Conservation (phyloP, 2,797 vertebrate species). For the Halcyon badia region DNA sequence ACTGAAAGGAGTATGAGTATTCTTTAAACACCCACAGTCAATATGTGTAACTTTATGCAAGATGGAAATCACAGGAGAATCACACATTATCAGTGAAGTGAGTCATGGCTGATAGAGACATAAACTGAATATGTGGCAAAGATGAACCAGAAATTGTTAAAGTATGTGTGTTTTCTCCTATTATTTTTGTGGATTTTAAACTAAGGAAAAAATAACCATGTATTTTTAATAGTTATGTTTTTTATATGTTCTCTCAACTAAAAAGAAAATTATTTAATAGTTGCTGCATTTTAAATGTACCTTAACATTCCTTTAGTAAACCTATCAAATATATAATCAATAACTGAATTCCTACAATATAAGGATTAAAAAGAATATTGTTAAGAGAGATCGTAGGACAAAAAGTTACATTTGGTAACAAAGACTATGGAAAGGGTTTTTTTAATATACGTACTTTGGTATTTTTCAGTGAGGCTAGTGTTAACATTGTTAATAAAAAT, state of each 20-base stretch:
- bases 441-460: accelerated
- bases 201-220: neutral
- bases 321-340: neutral
- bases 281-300: neutral
- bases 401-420: neutral
- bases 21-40: constrained; percentile 27
- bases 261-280: neutral
- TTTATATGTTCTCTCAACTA: neutral
- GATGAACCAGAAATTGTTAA: neutral
- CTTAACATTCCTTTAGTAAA: neutral
- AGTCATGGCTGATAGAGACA: neutral
- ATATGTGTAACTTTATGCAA: constrained; percentile 32
- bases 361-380: neutral
- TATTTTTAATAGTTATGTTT: neutral
- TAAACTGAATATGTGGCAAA: neutral
- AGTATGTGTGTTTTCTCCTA: neutral
- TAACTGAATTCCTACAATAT: neutral
- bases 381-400: neutral
- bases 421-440: accelerated
- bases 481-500: neutral
- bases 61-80: constrained; percentile 14
- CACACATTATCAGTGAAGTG: neutral
- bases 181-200: neutral
- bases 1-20: constrained; percentile 12
- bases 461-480: neutral